Base-by-base conservation (phyloP, 1,140 invertebrate species). In the Sinella curviseta region DNA sequence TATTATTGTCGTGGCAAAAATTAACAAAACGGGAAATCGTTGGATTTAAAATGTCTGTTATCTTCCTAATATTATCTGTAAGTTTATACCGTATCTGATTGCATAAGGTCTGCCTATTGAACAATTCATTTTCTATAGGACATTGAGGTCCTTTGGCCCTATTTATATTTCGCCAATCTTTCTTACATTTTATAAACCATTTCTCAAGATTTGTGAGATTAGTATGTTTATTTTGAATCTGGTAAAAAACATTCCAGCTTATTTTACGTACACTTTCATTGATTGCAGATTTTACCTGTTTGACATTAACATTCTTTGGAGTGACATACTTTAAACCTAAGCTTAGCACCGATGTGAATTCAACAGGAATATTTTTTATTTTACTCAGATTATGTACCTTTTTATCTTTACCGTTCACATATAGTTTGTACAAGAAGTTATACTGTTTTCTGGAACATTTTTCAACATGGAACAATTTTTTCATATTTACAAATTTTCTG, bases 401-500 rank as follows among this genome's bases (percentile, higher is more conserved):
- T 2, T 70, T 33, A 31, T 2, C 14, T 70, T 14, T 70, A 12
- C 28, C 24, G 26, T 70, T 33, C n/a, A 3, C 8, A 24, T 70
- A 70, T 14, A 70, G n/a, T 12, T 70, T 33, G 65, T 70, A 70
- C 1, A 70, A 33, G 31, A 70, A 70, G 1, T 8, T 70, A 31
- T 70, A 30, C 8, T 31, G 28, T 31, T 24, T 31, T 31, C 31
- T 33, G n/a, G 8, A 8, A 31, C 1, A 8, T 12, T 31, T 14
- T 33, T 70, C 4, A 17, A 70, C 3, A 70, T 33, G 4, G 31
- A 70, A 70, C 14, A 70, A 2, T 33, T 70, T 70, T 31, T 33
- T 70, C 2, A 70, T 70, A 33, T 70, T 70, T 70, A 70, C 65
- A 33, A 70, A 70, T 14, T 30, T 30, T n/a, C 65, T 30, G 12